Conservation (phyloP, 2,888 invertebrate genomes). For the Adineta ricciae region DNA sequence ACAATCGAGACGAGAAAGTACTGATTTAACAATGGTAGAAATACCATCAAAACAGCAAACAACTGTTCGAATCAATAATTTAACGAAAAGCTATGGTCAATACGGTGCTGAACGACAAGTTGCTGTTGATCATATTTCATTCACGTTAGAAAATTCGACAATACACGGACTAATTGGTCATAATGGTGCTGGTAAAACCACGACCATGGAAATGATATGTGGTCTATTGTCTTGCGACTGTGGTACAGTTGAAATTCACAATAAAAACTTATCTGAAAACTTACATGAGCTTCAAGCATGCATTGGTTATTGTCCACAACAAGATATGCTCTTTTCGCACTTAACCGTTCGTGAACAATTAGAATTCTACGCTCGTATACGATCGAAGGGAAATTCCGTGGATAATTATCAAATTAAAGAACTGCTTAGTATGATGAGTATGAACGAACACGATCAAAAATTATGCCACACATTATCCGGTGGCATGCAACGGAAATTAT, state of each 20-base stretch:
- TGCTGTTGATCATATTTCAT: constrained; percentile 1
- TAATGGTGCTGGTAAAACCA: constrained; percentile 16
- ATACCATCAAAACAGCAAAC: neutral
- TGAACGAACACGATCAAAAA: neutral
- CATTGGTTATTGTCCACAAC: constrained; percentile 17
- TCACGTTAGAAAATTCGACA: neutral
- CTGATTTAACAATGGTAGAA: neutral
- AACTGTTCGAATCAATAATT: neutral
- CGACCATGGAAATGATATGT: constrained; percentile 3
- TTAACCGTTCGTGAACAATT: constrained; percentile 17
- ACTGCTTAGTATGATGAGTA: neutral
- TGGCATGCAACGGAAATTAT: constrained; percentile 8
- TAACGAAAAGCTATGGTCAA: neutral
- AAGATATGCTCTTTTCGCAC: neutral
- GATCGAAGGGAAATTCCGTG: neutral
- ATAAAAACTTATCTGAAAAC: neutral
- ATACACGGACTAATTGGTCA: constrained; percentile 7
- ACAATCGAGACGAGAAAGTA: neutral
- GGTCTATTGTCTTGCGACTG: neutral
- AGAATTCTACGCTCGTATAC: neutral
- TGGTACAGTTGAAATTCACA: constrained; percentile 4
- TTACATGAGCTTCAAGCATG: neutral
- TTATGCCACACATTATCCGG: constrained; percentile 1
- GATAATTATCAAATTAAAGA: neutral
- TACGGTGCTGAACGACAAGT: neutral